Evolutionary conservation across 2,888 invertebrate species (phyloP).

Genomic region (Gastrophysa polygoni): DNA sequence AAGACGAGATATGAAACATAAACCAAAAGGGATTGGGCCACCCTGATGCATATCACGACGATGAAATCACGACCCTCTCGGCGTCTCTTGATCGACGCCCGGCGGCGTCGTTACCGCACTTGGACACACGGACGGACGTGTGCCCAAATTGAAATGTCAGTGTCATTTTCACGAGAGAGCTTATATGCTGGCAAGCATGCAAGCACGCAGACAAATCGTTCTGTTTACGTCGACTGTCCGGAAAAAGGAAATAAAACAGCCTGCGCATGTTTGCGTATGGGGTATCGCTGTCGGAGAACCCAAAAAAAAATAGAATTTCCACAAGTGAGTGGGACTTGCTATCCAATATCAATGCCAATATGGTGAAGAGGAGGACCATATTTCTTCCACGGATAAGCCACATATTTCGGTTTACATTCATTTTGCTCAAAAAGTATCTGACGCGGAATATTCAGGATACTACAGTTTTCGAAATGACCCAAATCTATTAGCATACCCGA

Average conservation of each 20-base stretch:
- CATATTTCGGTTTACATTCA: too few relatives aligned
- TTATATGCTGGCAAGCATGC: constrained; percentile 33
- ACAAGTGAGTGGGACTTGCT: not conserved
- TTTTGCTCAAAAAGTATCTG: too few relatives aligned
- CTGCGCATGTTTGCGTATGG: constrained; percentile 12
- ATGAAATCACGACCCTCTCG: constrained; percentile 33
- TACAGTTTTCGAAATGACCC: too few relatives aligned
- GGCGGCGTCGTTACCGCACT: constrained; percentile 44
- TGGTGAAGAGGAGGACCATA: too few relatives aligned
- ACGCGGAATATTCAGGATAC: too few relatives aligned
- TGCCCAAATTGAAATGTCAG: constrained; percentile 57
- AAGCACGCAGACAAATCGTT: constrained; percentile 47
- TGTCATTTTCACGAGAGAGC: constrained; percentile 53
- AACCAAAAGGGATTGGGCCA: too few relatives aligned
- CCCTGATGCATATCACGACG: too few relatives aligned
- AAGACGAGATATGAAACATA: too few relatives aligned
- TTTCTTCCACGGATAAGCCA: too few relatives aligned
- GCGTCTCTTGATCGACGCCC: constrained; percentile 42
- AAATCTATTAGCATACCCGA: too few relatives aligned
- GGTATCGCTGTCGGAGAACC: not conserved
- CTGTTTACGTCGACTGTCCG: constrained; percentile 46
- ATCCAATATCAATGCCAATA: not conserved
- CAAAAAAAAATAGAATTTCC: not conserved
- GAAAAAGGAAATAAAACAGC: constrained; percentile 41
- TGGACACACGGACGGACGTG: constrained; percentile 45